phyloP scores from a whole-genome alignment of 2,797 vertebrate species.

The Malurus splendens region DNA sequence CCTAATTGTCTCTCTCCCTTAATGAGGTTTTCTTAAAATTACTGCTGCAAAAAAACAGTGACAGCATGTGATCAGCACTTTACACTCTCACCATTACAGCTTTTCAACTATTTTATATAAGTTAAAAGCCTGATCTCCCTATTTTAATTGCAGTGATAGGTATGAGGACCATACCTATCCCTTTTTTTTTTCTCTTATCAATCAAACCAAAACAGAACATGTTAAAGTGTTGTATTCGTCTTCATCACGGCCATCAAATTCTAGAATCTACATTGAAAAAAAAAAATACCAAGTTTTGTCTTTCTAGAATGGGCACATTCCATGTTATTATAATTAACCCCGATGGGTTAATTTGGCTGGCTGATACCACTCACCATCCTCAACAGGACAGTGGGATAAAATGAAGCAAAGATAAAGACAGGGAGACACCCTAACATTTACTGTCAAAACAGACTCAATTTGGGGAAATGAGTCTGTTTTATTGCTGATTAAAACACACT shows the following conservation, averaged over 20 bases:
- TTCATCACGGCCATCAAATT: background rate
- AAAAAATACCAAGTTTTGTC: background rate
- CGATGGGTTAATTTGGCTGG: fast-evolving
- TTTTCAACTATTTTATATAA: background rate
- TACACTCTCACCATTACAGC: background rate
- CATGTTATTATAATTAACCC: background rate
- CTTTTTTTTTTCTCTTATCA: background rate
- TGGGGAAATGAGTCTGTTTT: background rate
- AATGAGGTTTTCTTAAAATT: background rate
- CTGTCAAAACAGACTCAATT: background rate
- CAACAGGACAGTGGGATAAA: background rate
- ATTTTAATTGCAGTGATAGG: background rate
- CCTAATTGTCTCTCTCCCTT: background rate
- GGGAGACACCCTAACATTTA: background rate
- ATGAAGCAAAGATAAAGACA: background rate
- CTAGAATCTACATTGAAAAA: background rate
- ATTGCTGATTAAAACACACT: background rate
- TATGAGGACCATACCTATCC: background rate
- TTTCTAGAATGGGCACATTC: background rate
- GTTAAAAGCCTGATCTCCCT: background rate
- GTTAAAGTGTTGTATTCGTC: background rate
- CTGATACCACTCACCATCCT: fast-evolving
- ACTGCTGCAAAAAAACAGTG: background rate
- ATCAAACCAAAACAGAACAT: background rate
- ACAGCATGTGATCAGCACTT: background rate